These are phyloP conservation scores for Drosophila robusta DNA, from an alignment of 2,888 invertebrate genomes.

Conservation along the genomic window DNA sequence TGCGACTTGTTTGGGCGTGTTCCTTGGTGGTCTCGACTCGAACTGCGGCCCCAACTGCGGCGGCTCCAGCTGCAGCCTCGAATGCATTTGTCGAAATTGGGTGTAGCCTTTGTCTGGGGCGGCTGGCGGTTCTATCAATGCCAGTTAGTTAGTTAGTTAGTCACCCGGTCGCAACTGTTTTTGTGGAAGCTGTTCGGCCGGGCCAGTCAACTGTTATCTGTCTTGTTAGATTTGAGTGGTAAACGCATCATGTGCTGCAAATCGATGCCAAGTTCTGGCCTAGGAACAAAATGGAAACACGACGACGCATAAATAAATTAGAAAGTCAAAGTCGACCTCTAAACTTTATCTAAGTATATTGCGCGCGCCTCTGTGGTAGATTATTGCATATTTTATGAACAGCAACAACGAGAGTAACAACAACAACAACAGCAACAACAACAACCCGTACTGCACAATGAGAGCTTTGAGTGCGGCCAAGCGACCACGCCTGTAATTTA, in stretches of 20 bases:
- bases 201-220: constrained; percentile 38
- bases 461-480: constrained; percentile 62
- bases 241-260: constrained; percentile 46
- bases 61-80: constrained; percentile 15
- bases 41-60: constrained; percentile 19
- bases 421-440: constrained; percentile 37
- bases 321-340: constrained; percentile 78
- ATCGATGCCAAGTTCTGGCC: constrained; percentile 44
- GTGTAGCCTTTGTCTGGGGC: constrained; percentile 51
- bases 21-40: constrained; percentile 70
- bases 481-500: constrained; percentile 80
- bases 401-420: constrained; percentile 28
- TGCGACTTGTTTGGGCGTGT: constrained; percentile 78
- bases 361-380: constrained; percentile 61
- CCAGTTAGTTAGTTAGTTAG: constrained; percentile 39
- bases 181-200: constrained; percentile 18
- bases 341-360: constrained; percentile 74
- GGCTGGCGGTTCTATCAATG: constrained; percentile 45
- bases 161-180: constrained; percentile 4
- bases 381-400: constrained; percentile 79
- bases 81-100: constrained; percentile 67
- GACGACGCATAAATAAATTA: constrained; percentile 78
- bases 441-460: constrained; percentile 64
- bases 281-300: constrained; percentile 60
- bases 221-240: constrained; percentile 12